Percentiles rank a stretch among this genome's conserved stretches.
Conservation (phyloP, 2,888 invertebrate genomes). For the Coenonympha arcania region DNA sequence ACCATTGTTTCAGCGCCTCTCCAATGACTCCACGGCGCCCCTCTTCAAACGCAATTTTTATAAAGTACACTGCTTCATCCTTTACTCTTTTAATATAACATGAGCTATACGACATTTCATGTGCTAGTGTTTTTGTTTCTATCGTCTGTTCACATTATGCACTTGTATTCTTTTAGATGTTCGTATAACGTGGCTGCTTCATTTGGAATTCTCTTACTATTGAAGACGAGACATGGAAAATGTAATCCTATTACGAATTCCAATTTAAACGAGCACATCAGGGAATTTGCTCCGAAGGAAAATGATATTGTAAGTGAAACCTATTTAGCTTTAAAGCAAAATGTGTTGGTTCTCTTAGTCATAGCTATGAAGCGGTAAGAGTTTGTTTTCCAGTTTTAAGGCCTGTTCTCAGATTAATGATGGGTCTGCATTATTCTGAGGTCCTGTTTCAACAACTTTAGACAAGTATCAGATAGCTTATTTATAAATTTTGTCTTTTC, state of each 20-base stretch:
- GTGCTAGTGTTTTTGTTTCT: slow-evolving; percentile 24
- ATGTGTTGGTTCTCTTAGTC: too few relatives aligned
- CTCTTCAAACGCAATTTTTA: slow-evolving; percentile 51
- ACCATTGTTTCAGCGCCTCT: slow-evolving; percentile 58
- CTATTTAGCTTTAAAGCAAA: too few relatives aligned
- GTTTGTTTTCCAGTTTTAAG: too few relatives aligned
- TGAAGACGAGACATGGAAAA: slow-evolving; percentile 21
- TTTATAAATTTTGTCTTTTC: too few relatives aligned
- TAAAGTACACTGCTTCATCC: slow-evolving; percentile 47
- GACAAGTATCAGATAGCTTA: too few relatives aligned
- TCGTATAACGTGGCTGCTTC: slow-evolving; percentile 18
- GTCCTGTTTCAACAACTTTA: too few relatives aligned
- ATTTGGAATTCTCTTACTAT: slow-evolving; percentile 19
- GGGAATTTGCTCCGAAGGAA: slow-evolving; percentile 45
- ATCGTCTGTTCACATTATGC: slow-evolving; percentile 22
- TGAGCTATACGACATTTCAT: slow-evolving; percentile 29
- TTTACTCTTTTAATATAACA: slow-evolving; percentile 36
- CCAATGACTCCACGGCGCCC: slow-evolving; percentile 63
- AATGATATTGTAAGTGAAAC: slow-evolving; percentile 49
- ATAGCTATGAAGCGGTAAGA: too few relatives aligned
- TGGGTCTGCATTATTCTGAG: too few relatives aligned
- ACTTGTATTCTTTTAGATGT: slow-evolving; percentile 15
- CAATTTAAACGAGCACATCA: slow-evolving; percentile 51
- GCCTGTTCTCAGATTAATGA: too few relatives aligned
- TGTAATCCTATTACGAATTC: slow-evolving; percentile 37